Evolutionary conservation across 2,113 vertebrate genomes (phyloP).

Genomic region (Hucho hucho): DNA sequence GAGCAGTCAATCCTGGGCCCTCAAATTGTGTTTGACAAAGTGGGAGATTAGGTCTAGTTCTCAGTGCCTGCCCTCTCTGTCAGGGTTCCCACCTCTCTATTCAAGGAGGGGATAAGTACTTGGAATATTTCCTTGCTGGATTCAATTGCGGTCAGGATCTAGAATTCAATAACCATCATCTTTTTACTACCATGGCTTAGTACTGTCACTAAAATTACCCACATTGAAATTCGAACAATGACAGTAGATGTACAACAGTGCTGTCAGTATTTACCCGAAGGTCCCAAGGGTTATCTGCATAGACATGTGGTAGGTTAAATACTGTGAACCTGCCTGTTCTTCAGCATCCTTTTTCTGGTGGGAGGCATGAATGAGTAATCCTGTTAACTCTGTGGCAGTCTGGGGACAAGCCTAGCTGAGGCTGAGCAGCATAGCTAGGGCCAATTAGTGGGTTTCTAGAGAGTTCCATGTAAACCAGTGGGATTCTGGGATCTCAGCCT

Average conservation of each 20-base stretch:
- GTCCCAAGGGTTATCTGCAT: slow-evolving; percentile 7
- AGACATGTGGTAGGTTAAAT: neutral
- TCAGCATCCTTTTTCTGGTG: slow-evolving; percentile 1
- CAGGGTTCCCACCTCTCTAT: neutral
- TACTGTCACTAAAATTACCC: slow-evolving; percentile 30
- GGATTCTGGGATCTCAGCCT: slow-evolving; percentile 3
- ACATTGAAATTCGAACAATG: neutral
- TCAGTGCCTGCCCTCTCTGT: slow-evolving; percentile 17
- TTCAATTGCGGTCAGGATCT: slow-evolving; percentile 42
- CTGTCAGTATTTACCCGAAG: neutral
- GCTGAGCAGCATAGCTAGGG: neutral
- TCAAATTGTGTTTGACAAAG: slow-evolving; percentile 44
- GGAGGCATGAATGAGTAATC: neutral
- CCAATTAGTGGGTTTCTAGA: neutral
- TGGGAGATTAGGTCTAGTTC: slow-evolving; percentile 38
- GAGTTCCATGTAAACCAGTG: neutral
- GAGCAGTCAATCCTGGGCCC: slow-evolving; percentile 21
- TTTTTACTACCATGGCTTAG: slow-evolving; percentile 3
- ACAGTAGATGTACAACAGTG: slow-evolving; percentile 6
- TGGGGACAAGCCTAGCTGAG: neutral
- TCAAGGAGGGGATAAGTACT: slow-evolving; percentile 32
- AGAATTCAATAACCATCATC: slow-evolving; percentile 45
- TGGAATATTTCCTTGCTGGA: slow-evolving; percentile 12
- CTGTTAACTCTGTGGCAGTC: neutral
- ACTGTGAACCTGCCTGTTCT: neutral